Evolutionary conservation across 2,888 invertebrate species (phyloP), one percentile per base, ranked within the genome.

Genomic region (Theretra japonica): DNA sequence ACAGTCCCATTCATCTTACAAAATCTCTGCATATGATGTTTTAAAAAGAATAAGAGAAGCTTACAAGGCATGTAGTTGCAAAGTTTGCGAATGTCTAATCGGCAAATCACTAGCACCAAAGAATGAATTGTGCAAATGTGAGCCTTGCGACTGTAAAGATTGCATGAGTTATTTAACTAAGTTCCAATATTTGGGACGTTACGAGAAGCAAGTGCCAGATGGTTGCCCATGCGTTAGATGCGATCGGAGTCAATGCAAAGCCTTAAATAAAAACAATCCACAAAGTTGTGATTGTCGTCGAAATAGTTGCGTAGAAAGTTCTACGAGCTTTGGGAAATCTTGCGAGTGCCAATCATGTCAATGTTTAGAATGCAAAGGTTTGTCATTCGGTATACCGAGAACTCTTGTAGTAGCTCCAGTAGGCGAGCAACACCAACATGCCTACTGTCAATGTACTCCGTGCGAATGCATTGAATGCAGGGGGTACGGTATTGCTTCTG

Each of bases 21-120:
- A 28, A 15, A 69, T 83, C 65, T 75, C 82, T 21, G 82, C 81
- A 56, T 75, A 76, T 58, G 87, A 93, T 73, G 84, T 93, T 72
- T 75, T 89, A 6, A 82, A 80, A 56, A 87, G 80, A 80, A 80
- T 93, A 60, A 90, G 88, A 80, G 88, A 91, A 75, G 84, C 85
- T 21, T 93, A 90, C 69, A 83, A 88, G 68, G 89, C 88, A 0
- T 93, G 93, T 69, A 90, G 86, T 79, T 93, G 93, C 73, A 91
- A 87, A 85, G 84, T 91, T 41, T 93, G 93, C 70, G 88, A 91
- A 77, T 93, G 93, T 68, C 77, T 90, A 23, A 75, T 73, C 28
- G 79, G 77, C 8, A 84, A 77, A 76, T 59, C 78, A 21, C 25
- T 75, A 25, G 68, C 68, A 4, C 73, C 71, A 23, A 80, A 76